These are phyloP conservation scores for Scaptomyza reducta DNA, from an alignment of 2,888 invertebrate species.

Conservation along the genomic window DNA sequence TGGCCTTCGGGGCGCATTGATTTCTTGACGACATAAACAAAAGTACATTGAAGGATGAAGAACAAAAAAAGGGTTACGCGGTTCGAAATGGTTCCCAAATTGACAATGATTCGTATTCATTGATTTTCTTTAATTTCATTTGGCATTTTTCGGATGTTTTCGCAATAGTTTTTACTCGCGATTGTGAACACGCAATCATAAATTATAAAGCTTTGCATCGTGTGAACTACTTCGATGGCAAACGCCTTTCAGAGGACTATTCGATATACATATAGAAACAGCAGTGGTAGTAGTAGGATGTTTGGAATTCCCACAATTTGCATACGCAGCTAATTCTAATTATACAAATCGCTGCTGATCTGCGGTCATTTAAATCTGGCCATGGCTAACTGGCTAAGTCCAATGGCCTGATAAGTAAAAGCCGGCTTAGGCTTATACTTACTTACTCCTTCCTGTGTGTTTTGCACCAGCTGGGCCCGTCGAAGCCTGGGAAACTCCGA, in stretches of 20 bases:
- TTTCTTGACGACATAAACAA: conserved; percentile 67
- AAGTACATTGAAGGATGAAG: conserved; percentile 7
- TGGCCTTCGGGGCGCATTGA: conserved; percentile 58
- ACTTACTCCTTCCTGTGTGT: conserved; percentile 70
- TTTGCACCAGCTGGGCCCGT: conserved; percentile 63
- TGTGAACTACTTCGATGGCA: conserved; percentile 37
- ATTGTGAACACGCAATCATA: conserved; percentile 50
- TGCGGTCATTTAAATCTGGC: conserved; percentile 77
- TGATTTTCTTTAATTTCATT: conserved; percentile 60
- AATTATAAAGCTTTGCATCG: conserved; percentile 54
- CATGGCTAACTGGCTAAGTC: conserved; percentile 71
- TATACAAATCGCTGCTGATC: conserved; percentile 75
- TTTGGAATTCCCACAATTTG: conserved; percentile 70
- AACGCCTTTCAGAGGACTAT: conserved; percentile 28
- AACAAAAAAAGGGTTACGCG: conserved; percentile 40
- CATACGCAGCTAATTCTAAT: conserved; percentile 72
- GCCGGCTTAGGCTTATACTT: conserved; percentile 69
- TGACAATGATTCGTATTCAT: conserved; percentile 59
- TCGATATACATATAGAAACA: not conserved
- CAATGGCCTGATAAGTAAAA: conserved; percentile 55
- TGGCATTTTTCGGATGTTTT: conserved; percentile 60
- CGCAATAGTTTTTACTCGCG: conserved; percentile 54
- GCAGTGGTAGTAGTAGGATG: not conserved
- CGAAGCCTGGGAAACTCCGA: conserved; percentile 74
- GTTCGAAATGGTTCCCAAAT: conserved; percentile 23